These are phyloP conservation scores for Tribolium madens DNA, from an alignment of 1,140 invertebrate species.

Conservation along the genomic window DNA sequence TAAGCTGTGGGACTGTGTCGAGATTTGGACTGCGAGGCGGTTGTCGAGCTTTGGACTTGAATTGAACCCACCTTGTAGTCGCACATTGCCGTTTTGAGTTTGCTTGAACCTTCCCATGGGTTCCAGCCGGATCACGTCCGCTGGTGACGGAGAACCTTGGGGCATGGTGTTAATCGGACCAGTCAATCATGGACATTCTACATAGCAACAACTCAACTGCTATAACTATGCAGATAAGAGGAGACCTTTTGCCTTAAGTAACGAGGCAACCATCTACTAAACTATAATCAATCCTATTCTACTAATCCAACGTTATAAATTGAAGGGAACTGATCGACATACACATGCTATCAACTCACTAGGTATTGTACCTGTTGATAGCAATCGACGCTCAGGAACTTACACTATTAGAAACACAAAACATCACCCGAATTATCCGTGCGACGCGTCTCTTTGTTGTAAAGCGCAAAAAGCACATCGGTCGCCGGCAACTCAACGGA, in stretches of 20 bases:
- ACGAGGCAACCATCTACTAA: slow-evolving; percentile 34
- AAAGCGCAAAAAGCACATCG: slow-evolving; percentile 22
- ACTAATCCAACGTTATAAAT: slow-evolving; percentile 33
- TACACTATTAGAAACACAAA: slow-evolving; percentile 23
- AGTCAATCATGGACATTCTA: slow-evolving; percentile 44
- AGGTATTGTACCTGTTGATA: slow-evolving; percentile 44
- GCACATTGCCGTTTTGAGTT: slow-evolving; percentile 62
- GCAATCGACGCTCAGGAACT: slow-evolving; percentile 31
- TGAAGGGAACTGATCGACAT: slow-evolving; percentile 30
- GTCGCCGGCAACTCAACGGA: not conserved
- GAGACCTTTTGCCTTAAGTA: slow-evolving; percentile 12
- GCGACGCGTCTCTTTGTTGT: slow-evolving; percentile 3
- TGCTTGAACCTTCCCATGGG: slow-evolving; percentile 63
- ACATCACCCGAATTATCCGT: slow-evolving; percentile 1
- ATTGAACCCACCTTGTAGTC: slow-evolving; percentile 59
- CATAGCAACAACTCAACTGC: slow-evolving; percentile 42
- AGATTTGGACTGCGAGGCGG: slow-evolving; percentile 39
- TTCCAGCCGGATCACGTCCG: slow-evolving; percentile 61
- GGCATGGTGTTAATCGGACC: slow-evolving; percentile 48
- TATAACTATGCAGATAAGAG: slow-evolving; percentile 42
- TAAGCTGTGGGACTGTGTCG: slow-evolving; percentile 15
- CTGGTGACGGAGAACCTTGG: slow-evolving; percentile 49
- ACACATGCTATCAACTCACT: slow-evolving; percentile 44
- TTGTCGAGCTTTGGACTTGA: slow-evolving; percentile 43
- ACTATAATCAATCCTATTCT: slow-evolving; percentile 23